Evolutionary conservation across 2,888 invertebrate genomes (phyloP), one percentile per base, ranked within the genome.

Genomic region (Ceramica pisi): DNA sequence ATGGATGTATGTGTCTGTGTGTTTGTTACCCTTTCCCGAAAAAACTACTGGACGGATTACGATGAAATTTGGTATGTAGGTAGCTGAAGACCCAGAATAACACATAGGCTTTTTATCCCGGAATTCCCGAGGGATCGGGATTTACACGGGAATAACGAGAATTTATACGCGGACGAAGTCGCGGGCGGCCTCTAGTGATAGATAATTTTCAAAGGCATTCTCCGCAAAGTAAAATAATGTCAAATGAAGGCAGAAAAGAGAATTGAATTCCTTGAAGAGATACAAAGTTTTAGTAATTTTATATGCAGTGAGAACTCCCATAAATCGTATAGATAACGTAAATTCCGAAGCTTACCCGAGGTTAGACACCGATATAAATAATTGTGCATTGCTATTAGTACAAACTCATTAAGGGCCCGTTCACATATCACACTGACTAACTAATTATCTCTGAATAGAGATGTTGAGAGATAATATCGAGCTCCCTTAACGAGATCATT

Each of bases 401-500:
- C 55, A 23, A 46, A 65, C 35, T 82, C 62, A 80, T 75, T 79
- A 80, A 53, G 21, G 57, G 21, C 44, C 56, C 21, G 31, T 26
- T 46, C 61, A 53, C 63, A 60, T 65, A 71, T 67, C 68, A 69
- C 68, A 57, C 65, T 35, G 57, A 64, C 71, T 67, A 71, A 65
- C 71, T 71, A 78, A 74, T 78, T 83, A 80, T 46, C 53, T 65
- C 46, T 64, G 31, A 67, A 51, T 71, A 57, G n/a, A 71, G 75
- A 75, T 64, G 57, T 55, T 62, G 12, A 67, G 48, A 59, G 67
- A 80, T 76, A 81, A 71, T 63, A 67, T 41, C 78, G 50, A 51
- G 60, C n/a, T 38, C 56, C 64, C 44, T 67, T 69, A 76, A 83
- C 67, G 77, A 81, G 69, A 65, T 83, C 81, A 72, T 83, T 83